Conservation (phyloP, 2,797 vertebrate species). For the Lepilemur septentrionalis region DNA sequence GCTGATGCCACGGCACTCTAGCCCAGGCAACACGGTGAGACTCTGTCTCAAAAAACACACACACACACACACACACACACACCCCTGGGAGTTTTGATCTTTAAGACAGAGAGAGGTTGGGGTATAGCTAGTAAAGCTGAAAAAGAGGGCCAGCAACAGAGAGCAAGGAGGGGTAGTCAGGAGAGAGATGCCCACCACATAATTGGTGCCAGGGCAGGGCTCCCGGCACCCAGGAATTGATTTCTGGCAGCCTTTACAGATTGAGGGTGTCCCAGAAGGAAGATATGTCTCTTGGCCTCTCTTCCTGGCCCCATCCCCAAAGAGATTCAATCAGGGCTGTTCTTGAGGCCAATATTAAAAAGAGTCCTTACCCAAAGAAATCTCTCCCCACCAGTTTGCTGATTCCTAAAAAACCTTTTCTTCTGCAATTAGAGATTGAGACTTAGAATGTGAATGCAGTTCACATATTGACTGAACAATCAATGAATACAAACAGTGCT, state of each 20-base stretch:
- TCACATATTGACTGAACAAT: neutral
- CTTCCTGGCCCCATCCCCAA: neutral
- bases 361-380: neutral
- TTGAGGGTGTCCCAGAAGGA: neutral
- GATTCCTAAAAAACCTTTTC: neutral
- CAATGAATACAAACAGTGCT: neutral
- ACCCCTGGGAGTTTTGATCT: neutral
- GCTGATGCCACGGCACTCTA: too few species aligned
- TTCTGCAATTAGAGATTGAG: neutral
- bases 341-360: conserved; percentile 4
- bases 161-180: neutral
- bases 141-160: neutral
- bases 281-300: neutral
- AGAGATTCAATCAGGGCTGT: neutral
- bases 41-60: too few species aligned
- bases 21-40: too few species aligned
- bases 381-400: neutral
- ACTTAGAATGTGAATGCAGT: neutral
- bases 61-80: too few species aligned
- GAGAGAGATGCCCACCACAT: neutral
- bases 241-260: neutral
- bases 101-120: conserved; percentile 9
- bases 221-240: neutral
- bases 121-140: neutral
- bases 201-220: neutral